Evolutionary conservation across 2,888 invertebrate genomes (phyloP).

Genomic region (Erebia palarica): DNA sequence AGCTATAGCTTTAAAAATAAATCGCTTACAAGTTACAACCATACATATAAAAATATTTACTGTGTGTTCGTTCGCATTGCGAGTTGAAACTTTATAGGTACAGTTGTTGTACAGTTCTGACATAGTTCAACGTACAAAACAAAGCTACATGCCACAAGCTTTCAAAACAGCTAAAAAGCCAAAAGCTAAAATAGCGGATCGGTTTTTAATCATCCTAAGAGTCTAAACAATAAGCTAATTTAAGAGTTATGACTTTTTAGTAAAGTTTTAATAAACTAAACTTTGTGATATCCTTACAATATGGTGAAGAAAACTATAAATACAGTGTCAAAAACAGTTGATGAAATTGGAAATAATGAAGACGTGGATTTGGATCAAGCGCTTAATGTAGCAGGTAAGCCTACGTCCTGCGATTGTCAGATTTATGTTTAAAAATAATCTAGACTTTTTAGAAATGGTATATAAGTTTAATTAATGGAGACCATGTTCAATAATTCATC

Average conservation of each 20-base stretch:
- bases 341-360: constrained; percentile 37
- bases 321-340: constrained; percentile 50
- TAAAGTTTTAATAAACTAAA: background rate
- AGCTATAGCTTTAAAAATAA: no score
- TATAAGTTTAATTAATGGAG: no score
- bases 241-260: background rate
- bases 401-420: no score
- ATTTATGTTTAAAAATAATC: no score
- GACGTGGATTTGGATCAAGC: constrained; percentile 64
- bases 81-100: no score
- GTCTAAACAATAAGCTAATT: constrained; percentile 12
- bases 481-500: no score
- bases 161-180: background rate
- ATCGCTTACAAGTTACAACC: no score
- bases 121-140: no score
- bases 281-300: constrained; percentile 25
- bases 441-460: no score
- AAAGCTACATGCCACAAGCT: background rate
- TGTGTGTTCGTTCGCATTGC: no score
- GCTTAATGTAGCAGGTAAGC: constrained; percentile 47
- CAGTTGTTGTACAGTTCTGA: no score
- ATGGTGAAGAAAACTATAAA: constrained; percentile 51
- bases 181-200: constrained; percentile 15
- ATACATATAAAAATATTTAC: no score
- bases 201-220: constrained; percentile 1